Conservation (phyloP, 2,888 invertebrate species). For the Agrochola litura region DNA sequence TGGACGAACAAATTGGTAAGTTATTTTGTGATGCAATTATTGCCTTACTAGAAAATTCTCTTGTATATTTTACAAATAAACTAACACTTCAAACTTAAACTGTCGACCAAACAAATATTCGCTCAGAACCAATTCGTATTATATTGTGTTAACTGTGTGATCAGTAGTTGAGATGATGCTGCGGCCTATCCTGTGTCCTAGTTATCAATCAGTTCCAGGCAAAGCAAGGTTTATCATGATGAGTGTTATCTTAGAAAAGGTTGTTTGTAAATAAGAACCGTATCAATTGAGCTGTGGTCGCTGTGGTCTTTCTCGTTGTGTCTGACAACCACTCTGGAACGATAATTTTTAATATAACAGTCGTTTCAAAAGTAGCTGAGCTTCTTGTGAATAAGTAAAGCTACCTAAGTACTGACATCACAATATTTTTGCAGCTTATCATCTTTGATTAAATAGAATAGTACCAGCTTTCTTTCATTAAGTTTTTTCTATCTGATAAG, state of each 20-base stretch:
- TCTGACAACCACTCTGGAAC: neutral
- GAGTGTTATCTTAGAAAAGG: neutral
- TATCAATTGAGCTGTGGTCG: neutral
- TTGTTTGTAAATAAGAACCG: neutral
- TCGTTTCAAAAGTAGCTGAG: neutral
- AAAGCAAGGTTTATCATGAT: neutral
- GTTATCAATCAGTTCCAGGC: neutral
- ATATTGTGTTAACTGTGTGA: too few relatives aligned
- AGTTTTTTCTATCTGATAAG: neutral
- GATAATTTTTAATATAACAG: neutral
- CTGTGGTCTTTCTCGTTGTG: neutral
- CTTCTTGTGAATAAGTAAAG: neutral
- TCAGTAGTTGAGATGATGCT: neutral
- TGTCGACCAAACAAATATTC: neutral
- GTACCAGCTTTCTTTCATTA: neutral
- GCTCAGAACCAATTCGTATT: neutral
- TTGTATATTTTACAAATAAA: neutral
- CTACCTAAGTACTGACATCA: neutral
- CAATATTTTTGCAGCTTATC: neutral
- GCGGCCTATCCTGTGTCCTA: neutral
- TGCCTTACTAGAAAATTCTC: neutral
- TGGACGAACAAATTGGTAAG: constrained; percentile 79
- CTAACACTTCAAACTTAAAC: neutral
- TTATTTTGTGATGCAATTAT: constrained; percentile 14
- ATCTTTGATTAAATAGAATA: neutral